These are phyloP conservation scores for Petaurus breviceps DNA, from an alignment of 2,113 vertebrate genomes.

Conservation along the genomic window DNA sequence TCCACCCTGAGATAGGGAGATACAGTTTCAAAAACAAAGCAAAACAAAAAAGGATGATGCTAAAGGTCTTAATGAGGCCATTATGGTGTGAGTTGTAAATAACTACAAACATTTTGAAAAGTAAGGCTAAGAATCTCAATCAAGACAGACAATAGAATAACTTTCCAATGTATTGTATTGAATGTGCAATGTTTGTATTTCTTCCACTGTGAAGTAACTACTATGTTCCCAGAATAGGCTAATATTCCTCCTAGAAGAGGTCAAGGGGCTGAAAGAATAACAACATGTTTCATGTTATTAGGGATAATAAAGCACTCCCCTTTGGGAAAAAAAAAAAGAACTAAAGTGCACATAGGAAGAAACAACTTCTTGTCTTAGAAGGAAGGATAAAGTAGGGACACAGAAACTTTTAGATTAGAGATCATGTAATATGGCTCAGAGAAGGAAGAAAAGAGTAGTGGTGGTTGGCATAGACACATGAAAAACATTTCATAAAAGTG, in stretches of 20 bases:
- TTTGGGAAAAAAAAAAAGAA: not conserved
- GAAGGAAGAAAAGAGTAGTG: not conserved
- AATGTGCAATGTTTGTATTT: not conserved
- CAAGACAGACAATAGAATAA: not conserved
- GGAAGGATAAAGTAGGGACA: not conserved
- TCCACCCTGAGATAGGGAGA: no score
- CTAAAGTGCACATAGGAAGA: no score
- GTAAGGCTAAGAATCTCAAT: no score
- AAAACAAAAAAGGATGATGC: no score
- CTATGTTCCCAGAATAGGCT: not conserved
- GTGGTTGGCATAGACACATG: not conserved
- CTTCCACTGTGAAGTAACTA: not conserved
- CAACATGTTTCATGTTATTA: not conserved
- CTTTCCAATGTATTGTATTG: not conserved
- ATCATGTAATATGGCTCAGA: not conserved
- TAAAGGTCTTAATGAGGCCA: no score
- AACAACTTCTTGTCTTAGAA: no score
- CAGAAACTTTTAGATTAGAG: not conserved
- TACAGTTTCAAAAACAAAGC: no score
- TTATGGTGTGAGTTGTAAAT: no score
- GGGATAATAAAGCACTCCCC: not conserved
- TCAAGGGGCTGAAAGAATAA: not conserved
- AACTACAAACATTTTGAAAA: no score
- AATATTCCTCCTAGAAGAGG: not conserved
- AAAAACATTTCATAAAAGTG: not conserved